Evolutionary conservation across 2,113 vertebrate genomes (phyloP), one percentile per base, ranked within the genome.

Genomic region (Amblyornis subalaris): DNA sequence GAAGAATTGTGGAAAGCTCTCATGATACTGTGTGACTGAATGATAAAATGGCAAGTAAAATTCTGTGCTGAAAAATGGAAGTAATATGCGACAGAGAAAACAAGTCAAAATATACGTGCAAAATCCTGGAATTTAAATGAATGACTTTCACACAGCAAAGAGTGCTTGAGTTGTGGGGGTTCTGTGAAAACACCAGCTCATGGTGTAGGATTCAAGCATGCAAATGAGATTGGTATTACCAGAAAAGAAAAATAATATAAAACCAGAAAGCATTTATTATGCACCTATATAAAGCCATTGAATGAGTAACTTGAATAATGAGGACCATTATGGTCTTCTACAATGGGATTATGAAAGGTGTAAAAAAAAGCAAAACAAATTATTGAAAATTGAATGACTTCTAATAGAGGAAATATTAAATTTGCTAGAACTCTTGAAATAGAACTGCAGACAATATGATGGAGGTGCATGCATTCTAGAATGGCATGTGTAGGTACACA

Each of bases 1-100:
- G 94, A 96, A 90, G 90, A 80, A 96, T 80, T 90, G 88, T 58
- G 24, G 47, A 96, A 94, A 95, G 82, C 95, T 93, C 78, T 95
- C 85, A 77, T 83, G 90, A 76, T 94, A 79, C 82, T 80, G 53
- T 79, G 88, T 91, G 88, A 96, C 82, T 85, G 90, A 90, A 88
- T 91, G 92, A 95, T 94, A 88, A 96, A 96, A 95, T 15, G 29
- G 65, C 75, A 80, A 91, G 88, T 90, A 92, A 72, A 91, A 90
- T 70, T 85, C 82, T 44, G 19, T 62, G 50, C 55, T 96, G 92
- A 95, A 90, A 94, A 96, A 93, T 83, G 26, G 67, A 93, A 77
- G 78, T 73, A 94, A 88, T 91, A 93, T 55, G 31, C 74, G 77
- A n/a, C 36, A 48, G 48, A 85, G 50, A 66, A 89, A 95, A 72